Evolutionary conservation across 2,888 invertebrate genomes (phyloP).

Genomic region (Perithous albicinctus): DNA sequence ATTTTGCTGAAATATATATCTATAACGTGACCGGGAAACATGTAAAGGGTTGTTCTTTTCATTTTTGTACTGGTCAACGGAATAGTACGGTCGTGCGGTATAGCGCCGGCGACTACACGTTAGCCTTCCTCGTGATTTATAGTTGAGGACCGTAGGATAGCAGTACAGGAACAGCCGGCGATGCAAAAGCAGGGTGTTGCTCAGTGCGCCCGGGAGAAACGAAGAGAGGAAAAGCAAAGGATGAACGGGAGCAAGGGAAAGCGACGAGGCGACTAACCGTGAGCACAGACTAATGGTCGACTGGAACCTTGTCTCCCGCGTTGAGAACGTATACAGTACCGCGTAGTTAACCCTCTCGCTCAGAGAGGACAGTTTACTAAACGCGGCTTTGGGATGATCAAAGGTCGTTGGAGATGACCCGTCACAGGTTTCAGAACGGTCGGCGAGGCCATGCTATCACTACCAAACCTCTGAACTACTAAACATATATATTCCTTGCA

Average conservation of each 20-base stretch:
- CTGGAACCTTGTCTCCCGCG: constrained; percentile 40
- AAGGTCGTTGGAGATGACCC: constrained; percentile 57
- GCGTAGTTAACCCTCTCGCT: constrained; percentile 19
- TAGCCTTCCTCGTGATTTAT: constrained; percentile 50
- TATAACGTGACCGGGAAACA: background rate
- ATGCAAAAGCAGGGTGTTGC: constrained; percentile 48
- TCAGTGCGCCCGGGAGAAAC: constrained; percentile 12
- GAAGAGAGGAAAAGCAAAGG: constrained; percentile 27
- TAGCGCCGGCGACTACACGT: constrained; percentile 19
- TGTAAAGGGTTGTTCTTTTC: constrained; percentile 23
- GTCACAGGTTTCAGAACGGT: constrained; percentile 30
- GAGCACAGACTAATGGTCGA: constrained; percentile 55
- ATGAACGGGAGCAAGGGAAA: constrained; percentile 28
- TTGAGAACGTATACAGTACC: constrained; percentile 32
- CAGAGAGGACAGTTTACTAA: constrained; percentile 54
- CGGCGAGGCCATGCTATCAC: constrained; percentile 2
- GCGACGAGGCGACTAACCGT: constrained; percentile 38
- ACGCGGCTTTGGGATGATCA: constrained; percentile 60
- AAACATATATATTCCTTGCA: constrained; percentile 7
- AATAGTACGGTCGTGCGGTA: constrained; percentile 12
- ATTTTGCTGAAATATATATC: too few species aligned
- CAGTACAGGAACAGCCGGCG: constrained; percentile 15
- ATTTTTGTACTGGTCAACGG: constrained; percentile 39
- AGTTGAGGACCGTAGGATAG: constrained; percentile 22
- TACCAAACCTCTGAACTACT: background rate